These are phyloP conservation scores for Sitta europaea DNA, from an alignment of 2,113 vertebrate genomes.

Conservation along the genomic window DNA sequence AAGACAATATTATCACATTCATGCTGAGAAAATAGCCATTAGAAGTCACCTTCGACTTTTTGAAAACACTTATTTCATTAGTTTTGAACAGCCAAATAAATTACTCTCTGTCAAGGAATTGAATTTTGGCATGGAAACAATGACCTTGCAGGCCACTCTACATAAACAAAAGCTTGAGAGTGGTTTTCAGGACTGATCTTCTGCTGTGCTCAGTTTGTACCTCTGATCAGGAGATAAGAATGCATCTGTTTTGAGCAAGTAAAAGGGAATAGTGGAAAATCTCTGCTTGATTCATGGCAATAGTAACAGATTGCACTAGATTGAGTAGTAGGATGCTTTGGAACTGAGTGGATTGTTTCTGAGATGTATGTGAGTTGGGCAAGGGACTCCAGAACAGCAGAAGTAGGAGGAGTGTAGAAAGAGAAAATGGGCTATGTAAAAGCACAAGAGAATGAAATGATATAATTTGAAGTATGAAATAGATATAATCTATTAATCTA, in stretches of 20 bases:
- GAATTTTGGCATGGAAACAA: constrained; percentile 16
- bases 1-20: background rate
- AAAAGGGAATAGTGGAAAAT: background rate
- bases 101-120: background rate
- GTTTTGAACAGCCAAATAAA: constrained; percentile 24
- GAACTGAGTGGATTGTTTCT: background rate
- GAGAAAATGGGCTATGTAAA: background rate
- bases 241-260: background rate
- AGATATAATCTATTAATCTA: accelerated
- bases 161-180: constrained; percentile 39
- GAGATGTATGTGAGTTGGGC: background rate
- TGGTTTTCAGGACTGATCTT: background rate
- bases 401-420: background rate
- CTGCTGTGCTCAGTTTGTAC: constrained; percentile 8
- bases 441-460: background rate
- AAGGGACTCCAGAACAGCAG: background rate
- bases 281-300: background rate
- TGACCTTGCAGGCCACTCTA: background rate
- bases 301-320: background rate
- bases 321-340: background rate
- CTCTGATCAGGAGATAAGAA: constrained; percentile 30
- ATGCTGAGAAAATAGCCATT: constrained; percentile 3
- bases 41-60: background rate
- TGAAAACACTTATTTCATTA: background rate
- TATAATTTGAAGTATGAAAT: background rate